These are phyloP conservation scores for Rhaphigaster nebulosa DNA, from an alignment of 2,888 invertebrate species.

Conservation along the genomic window DNA sequence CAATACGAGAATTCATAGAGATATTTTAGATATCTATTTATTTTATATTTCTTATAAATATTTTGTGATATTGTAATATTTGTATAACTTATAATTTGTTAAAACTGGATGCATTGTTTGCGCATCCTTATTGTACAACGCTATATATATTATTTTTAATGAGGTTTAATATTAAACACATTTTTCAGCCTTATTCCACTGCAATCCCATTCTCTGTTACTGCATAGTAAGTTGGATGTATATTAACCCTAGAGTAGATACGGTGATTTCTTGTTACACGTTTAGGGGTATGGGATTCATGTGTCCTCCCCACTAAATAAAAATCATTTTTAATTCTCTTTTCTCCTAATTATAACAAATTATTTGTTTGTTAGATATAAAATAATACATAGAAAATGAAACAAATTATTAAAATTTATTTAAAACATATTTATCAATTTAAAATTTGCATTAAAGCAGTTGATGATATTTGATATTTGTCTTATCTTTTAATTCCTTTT, in stretches of 20 bases:
- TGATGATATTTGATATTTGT: background rate
- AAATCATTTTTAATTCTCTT: no score
- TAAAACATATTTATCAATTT: no score
- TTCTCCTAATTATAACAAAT: no score
- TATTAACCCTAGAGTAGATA: no score
- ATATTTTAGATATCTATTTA: conserved; percentile 17
- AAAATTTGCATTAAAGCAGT: no score
- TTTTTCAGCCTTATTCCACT: conserved; percentile 38
- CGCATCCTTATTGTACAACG: background rate
- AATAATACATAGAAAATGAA: no score
- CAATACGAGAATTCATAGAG: background rate
- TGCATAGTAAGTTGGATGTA: background rate
- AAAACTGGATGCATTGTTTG: background rate
- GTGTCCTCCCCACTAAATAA: no score
- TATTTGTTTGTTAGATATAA: no score
- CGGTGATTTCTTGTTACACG: no score
- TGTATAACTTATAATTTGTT: background rate
- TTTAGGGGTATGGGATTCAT: no score
- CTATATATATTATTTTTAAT: background rate
- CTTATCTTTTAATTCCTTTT: background rate
- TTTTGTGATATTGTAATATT: conserved; percentile 27
- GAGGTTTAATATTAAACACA: background rate
- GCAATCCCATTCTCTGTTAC: background rate
- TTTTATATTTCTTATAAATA: conserved; percentile 40
- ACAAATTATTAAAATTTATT: no score